Conservation (phyloP, 1,140 invertebrate species). For the Lepidurus arcticus region DNA sequence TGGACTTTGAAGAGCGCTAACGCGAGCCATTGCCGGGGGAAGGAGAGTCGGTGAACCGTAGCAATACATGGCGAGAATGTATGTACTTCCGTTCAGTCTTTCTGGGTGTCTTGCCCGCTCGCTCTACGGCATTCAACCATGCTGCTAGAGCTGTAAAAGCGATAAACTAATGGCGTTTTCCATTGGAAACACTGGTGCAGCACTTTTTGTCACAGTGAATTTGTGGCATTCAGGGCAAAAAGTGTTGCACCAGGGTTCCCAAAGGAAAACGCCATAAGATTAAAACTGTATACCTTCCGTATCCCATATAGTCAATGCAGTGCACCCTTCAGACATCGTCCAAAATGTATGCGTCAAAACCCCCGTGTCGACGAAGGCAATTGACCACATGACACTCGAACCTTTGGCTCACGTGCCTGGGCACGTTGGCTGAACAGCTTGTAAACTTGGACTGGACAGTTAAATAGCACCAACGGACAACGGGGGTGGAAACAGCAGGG, state of each 20-base stretch:
- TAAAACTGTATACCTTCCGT: neutral
- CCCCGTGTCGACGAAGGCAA: neutral
- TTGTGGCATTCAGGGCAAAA: too few relatives aligned
- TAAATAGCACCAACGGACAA: neutral
- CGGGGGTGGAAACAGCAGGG: neutral
- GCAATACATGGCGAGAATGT: slow-evolving; percentile 3
- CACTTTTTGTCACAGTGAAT: too few relatives aligned
- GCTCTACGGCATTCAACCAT: neutral
- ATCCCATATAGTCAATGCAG: neutral
- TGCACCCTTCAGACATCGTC: neutral
- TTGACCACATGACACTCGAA: neutral
- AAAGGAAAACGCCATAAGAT: too few relatives aligned
- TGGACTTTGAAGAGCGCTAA: neutral
- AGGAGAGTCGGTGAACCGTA: neutral
- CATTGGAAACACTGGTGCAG: too few relatives aligned
- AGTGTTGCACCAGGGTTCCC: too few relatives aligned
- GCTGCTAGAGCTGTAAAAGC: neutral
- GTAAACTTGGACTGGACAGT: neutral
- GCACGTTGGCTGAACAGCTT: neutral
- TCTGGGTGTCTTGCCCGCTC: neutral
- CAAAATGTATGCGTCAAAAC: neutral
- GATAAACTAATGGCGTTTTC: too few relatives aligned
- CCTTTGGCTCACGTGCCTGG: neutral
- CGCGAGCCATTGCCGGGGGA: neutral
- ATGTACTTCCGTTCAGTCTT: neutral